Evolutionary conservation across 2,888 invertebrate genomes (phyloP), one percentile per base, ranked within the genome.

Genomic region (Laothoe populi): DNA sequence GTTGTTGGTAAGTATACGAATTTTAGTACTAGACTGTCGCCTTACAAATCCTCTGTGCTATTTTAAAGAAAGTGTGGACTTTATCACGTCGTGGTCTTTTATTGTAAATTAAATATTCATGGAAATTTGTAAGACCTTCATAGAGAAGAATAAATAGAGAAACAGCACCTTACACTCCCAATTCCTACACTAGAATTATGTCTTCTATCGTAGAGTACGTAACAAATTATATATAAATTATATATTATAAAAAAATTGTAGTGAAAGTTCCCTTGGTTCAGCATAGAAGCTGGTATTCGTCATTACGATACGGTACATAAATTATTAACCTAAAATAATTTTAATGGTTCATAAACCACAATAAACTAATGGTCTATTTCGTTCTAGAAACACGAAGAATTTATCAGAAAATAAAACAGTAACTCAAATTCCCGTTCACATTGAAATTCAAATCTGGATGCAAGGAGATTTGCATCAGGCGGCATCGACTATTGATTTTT

Each of bases 401-500:
- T 80, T 77, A 81, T 78, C 68, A 71, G 74, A 79, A 84, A 85
- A 83, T 75, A 82, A 81, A 84, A 81, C 73, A 78, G 75, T 77
- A 80, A 78, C 79, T 84, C 81, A 84, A 88, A 85, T 83, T 87
- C 79, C 75, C 75, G 72, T 78, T 75, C 79, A 78, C 84, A 89
- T 90, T 89, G 88, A 87, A 88, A 89, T 91, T 90, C 88, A 88
- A 91, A 90, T 90, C 74, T 81, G 78, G 86, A 87, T 90, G 91
- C 90, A 88, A 80, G 81, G 70, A 83, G 88, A 90, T 92, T 92
- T 92, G 92, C 92, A 92, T 90, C 83, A 84, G 79, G 77, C 82
- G 81, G 85, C 87, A 86, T 91, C 86, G 90, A 80, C 84, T 91
- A 92, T 92, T 88, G 92, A 92, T 92, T 92, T 91, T 88, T 84